Percentiles rank a stretch among this genome's conserved stretches.
Conservation (phyloP, 2,113 vertebrate species). For the Mirounga angustirostris region DNA sequence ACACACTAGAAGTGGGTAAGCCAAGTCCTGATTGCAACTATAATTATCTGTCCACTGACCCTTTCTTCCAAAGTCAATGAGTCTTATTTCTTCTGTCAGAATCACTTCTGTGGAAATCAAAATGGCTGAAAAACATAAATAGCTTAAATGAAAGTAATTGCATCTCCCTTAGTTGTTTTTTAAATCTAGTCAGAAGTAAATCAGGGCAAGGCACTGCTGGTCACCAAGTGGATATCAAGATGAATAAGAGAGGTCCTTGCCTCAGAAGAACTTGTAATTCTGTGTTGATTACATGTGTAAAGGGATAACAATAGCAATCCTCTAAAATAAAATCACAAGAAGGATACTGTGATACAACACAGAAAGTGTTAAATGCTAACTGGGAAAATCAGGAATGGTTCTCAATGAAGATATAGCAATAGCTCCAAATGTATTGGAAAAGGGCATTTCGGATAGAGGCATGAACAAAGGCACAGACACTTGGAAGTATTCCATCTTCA, state of each 20-base stretch:
- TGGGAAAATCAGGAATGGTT: background rate
- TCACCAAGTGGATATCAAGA: background rate
- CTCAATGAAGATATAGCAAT: background rate
- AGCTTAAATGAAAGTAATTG: background rate
- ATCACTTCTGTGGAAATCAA: background rate
- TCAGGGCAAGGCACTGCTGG: background rate
- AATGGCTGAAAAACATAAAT: background rate
- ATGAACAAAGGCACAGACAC: background rate
- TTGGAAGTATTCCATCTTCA: background rate
- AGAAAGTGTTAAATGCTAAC: background rate
- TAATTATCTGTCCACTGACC: background rate
- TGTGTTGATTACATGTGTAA: background rate
- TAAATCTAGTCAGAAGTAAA: background rate
- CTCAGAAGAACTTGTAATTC: background rate
- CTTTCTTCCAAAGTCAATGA: background rate
- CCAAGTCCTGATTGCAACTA: background rate
- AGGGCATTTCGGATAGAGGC: background rate
- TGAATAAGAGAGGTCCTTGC: background rate
- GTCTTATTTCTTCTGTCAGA: conserved; percentile 9
- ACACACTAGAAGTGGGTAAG: background rate
- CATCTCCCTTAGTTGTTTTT: background rate
- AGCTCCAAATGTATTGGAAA: background rate
- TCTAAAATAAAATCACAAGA: conserved; percentile 6
- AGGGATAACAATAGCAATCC: background rate
- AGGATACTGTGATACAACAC: background rate